phyloP scores from a whole-genome alignment of 1,140 invertebrate genomes.

The Teleopsis dalmanni region DNA sequence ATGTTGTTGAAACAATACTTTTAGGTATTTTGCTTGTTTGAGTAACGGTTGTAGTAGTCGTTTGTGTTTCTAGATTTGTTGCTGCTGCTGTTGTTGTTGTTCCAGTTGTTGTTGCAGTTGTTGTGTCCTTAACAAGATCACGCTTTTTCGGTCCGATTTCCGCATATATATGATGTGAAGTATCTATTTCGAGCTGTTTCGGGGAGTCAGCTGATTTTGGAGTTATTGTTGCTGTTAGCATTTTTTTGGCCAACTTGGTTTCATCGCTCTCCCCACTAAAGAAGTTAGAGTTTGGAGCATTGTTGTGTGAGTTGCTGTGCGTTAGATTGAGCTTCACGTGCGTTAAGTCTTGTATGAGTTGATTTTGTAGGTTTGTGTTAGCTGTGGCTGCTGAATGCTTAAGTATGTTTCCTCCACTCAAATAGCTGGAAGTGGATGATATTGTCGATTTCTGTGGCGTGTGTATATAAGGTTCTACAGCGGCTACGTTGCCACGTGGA shows the following conservation, averaged over 20 bases:
- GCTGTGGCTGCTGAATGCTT: constrained; percentile 35
- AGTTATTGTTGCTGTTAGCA: constrained; percentile 29
- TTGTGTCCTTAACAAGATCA: constrained; percentile 20
- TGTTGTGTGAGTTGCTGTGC: background rate
- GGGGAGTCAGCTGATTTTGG: constrained; percentile 11
- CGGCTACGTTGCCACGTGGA: constrained; percentile 68
- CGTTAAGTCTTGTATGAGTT: constrained; percentile 37
- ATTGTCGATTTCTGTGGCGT: constrained; percentile 56
- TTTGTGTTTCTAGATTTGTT: constrained; percentile 11
- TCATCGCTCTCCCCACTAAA: constrained; percentile 37
- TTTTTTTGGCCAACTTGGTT: constrained; percentile 39
- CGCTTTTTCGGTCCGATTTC: constrained; percentile 39
- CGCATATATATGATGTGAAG: constrained; percentile 37
- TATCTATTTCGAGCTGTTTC: constrained; percentile 28
- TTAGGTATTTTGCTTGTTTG: constrained; percentile 39
- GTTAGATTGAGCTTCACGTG: constrained; percentile 28
- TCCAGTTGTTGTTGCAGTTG: constrained; percentile 18
- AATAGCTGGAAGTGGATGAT: constrained; percentile 20
- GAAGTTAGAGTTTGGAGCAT: constrained; percentile 1
- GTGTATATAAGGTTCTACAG: constrained; percentile 84
- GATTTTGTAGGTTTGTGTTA: constrained; percentile 39
- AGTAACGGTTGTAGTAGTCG: constrained; percentile 23
- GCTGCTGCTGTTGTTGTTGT: constrained; percentile 5
- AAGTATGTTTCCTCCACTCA: constrained; percentile 27
- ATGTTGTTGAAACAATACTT: constrained; percentile 28